A percentile compares a stretch with the other conserved stretches of the same genome.
Conservation (phyloP, 2,888 invertebrate species). For the Lydus trimaculatus region DNA sequence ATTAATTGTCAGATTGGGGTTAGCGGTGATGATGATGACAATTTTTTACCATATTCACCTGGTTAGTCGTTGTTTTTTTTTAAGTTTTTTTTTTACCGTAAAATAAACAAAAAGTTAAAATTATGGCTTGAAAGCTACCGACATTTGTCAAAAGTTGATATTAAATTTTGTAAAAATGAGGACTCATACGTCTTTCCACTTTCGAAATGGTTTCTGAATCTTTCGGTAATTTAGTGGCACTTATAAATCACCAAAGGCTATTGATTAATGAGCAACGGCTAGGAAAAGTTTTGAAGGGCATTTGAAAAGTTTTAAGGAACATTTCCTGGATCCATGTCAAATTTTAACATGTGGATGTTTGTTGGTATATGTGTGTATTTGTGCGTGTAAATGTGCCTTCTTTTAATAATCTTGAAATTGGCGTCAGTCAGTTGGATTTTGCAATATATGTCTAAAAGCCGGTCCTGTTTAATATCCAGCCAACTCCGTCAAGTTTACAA, state of each 20-base stretch:
- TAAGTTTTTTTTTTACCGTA: not conserved
- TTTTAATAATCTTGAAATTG: not conserved
- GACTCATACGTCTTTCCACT: constrained; percentile 44
- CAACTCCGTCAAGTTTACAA: constrained; percentile 29
- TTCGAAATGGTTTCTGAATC: constrained; percentile 41
- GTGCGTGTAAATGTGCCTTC: not conserved
- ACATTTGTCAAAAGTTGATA: constrained; percentile 49
- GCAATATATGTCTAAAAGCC: constrained; percentile 39
- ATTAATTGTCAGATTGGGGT: constrained; percentile 9
- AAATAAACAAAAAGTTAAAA: not conserved
- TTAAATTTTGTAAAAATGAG: constrained; percentile 46
- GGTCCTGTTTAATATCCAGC: constrained; percentile 35
- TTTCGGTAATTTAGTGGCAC: constrained; percentile 45
- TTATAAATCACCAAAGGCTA: constrained; percentile 41
- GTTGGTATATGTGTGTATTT: not conserved
- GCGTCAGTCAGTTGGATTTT: constrained; percentile 16
- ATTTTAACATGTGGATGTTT: not conserved
- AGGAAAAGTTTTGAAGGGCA: constrained; percentile 24
- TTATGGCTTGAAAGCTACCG: constrained; percentile 5
- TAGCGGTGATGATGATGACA: not conserved
- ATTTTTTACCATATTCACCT: not conserved
- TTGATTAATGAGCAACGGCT: constrained; percentile 38
- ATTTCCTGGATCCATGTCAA: not conserved
- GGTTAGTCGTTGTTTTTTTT: not conserved
- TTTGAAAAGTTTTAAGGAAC: not conserved